These are phyloP conservation scores for Xylocopa sonorina DNA, from an alignment of 1,140 invertebrate species.

Conservation along the genomic window DNA sequence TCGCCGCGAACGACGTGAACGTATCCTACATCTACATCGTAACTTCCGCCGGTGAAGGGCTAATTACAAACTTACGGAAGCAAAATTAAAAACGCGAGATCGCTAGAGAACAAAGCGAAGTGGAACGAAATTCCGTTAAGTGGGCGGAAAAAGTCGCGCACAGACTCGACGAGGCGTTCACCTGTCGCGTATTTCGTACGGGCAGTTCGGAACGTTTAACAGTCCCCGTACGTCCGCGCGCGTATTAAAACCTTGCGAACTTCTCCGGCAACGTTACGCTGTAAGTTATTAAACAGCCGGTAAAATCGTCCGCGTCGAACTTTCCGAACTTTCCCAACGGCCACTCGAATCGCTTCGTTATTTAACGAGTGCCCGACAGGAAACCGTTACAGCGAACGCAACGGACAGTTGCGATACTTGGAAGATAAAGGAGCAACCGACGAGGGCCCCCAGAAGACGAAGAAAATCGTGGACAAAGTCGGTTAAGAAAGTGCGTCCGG, in stretches of 20 bases:
- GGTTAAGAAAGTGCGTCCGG: slow-evolving; percentile 71
- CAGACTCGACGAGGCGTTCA: slow-evolving; percentile 1
- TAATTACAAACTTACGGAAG: not conserved
- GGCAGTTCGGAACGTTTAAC: slow-evolving; percentile 32
- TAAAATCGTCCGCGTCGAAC: slow-evolving; percentile 30
- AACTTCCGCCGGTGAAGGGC: slow-evolving; percentile 1
- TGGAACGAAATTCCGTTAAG: not conserved
- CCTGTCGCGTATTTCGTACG: not conserved
- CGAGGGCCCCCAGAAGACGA: slow-evolving; percentile 30
- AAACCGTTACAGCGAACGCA: slow-evolving; percentile 34
- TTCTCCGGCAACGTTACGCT: slow-evolving; percentile 27
- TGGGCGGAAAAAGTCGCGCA: not conserved
- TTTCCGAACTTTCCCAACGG: slow-evolving; percentile 29
- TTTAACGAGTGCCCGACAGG: slow-evolving; percentile 22
- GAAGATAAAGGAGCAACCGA: slow-evolving; percentile 51
- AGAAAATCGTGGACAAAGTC: slow-evolving; percentile 27
- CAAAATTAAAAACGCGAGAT: not conserved
- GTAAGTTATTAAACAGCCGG: slow-evolving; percentile 37
- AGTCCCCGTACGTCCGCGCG: not conserved
- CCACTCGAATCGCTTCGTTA: slow-evolving; percentile 19
- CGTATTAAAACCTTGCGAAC: slow-evolving; percentile 49
- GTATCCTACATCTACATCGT: not conserved
- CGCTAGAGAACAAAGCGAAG: not conserved
- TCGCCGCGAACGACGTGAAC: not conserved
- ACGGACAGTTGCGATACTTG: slow-evolving; percentile 36